Evolutionary conservation across 1,140 invertebrate species (phyloP).

Genomic region (Ceratina australensis): DNA sequence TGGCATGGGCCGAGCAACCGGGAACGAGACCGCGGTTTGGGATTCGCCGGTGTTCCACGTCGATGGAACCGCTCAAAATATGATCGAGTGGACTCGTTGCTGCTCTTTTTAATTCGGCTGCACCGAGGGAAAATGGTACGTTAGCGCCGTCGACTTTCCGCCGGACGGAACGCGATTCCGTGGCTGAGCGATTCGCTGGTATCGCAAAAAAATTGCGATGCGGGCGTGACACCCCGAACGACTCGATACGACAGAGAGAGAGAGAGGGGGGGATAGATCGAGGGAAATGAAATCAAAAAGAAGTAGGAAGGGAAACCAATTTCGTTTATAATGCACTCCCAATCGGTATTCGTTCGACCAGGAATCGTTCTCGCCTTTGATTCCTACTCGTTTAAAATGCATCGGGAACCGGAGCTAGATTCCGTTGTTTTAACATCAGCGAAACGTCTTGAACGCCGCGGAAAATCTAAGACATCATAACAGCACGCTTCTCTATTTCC

Average conservation of each 20-base stretch:
- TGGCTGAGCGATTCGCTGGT: constrained; percentile 1
- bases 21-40: constrained; percentile 18
- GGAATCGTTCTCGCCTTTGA: background rate
- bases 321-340: background rate
- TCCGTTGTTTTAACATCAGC: background rate
- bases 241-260: too few relatives aligned
- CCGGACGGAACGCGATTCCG: constrained; percentile 23
- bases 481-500: background rate
- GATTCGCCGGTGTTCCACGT: background rate
- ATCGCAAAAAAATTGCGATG: constrained; percentile 30
- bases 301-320: background rate
- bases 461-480: background rate
- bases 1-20: background rate
- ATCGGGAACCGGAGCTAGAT: background rate
- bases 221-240: background rate
- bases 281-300: background rate
- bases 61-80: constrained; percentile 34
- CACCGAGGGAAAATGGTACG: constrained; percentile 52
- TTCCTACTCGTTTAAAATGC: background rate
- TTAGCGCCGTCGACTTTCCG: constrained; percentile 35
- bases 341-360: background rate
- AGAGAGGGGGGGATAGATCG: background rate
- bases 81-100: constrained; percentile 36
- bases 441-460: background rate
- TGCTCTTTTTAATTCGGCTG: constrained; percentile 60